Base-by-base conservation (phyloP, 2,113 vertebrate species). In the Neolamprologus tretocephalus region DNA sequence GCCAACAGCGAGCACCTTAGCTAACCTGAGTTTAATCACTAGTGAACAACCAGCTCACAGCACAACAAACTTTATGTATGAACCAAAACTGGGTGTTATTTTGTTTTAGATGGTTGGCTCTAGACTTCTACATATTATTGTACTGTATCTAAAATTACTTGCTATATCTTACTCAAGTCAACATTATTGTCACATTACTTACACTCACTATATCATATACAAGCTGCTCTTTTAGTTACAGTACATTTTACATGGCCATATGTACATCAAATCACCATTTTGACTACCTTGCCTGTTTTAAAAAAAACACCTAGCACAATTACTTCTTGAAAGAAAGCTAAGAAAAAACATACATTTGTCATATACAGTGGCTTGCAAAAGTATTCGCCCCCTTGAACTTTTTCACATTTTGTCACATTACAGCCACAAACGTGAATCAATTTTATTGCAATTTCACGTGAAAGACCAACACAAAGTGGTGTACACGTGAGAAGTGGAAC, bases 391-490 rank as follows among this genome's bases (percentile, higher is more conserved):
- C 23, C 4, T 57, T 57, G 54, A 57, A 57, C 4, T 5, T 57
- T 57, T 0, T 0, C 23, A 57, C 23, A 57, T 57, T 57, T 57
- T 57, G 54, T 57, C 54, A 14, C 54, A 57, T 57, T 14, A 57
- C 23, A 57, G 3, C 23, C 3, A 57, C 12, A 2, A 57, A 57
- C 23, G 14, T 57, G 21, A 26, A 14, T 57, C 1, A 57, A 8
- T 57, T 8, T 57, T 26, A 57, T 57, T 57, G 23, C 0, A 57
- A 3, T 8, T 57, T 0, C 21, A 14, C 0, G 0, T 26, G 21
- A 57, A 57, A 57, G 12, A 57, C 7, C 12, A 57, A 57, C 0
- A 57, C 54, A 57, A 57, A 57, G 54, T 57, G n/a, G 9, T 1
- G 9, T 0, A 21, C n/a, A 54, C 1, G 0, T 21, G 10, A 54